A percentile compares a stretch with the other conserved stretches of the same genome.
These are phyloP conservation scores for Melanchra persicariae DNA, from an alignment of 2,888 invertebrate species.

Conservation along the genomic window DNA sequence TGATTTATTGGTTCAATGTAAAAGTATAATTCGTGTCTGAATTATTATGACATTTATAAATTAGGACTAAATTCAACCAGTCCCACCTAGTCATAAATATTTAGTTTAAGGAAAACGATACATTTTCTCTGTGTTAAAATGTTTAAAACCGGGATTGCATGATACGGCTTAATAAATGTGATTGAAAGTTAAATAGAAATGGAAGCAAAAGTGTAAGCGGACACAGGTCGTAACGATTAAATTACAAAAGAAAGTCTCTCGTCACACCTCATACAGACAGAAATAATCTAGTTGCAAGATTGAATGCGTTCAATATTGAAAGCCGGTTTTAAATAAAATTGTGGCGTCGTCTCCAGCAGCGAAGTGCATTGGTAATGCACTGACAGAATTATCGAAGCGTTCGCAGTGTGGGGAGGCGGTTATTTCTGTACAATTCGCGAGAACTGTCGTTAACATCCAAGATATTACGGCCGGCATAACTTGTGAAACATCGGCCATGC, in stretches of 20 bases:
- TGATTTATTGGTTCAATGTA: conserved; percentile 50
- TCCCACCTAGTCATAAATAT: conserved; percentile 2
- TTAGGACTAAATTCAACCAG: conserved; percentile 11
- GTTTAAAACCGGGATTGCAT: conserved; percentile 58
- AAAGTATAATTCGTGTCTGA: conserved; percentile 47
- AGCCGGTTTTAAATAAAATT: conserved; percentile 78
- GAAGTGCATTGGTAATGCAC: conserved; percentile 85
- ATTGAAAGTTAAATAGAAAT: conserved; percentile 81
- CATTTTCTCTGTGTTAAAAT: conserved; percentile 34
- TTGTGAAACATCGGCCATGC: conserved; percentile 72
- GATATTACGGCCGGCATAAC: conserved; percentile 77
- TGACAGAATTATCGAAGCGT: conserved; percentile 85
- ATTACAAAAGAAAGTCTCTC: conserved; percentile 86
- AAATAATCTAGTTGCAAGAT: conserved; percentile 79
- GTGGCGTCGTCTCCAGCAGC: conserved; percentile 83
- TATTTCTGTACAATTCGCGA: conserved; percentile 88
- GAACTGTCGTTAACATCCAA: conserved; percentile 81
- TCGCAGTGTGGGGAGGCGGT: conserved; percentile 80
- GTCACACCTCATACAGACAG: conserved; percentile 73
- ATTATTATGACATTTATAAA: conserved; percentile 35
- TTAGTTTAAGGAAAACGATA: conserved; percentile 1
- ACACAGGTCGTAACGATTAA: conserved; percentile 79
- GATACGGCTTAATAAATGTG: conserved; percentile 70
- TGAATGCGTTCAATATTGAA: conserved; percentile 74
- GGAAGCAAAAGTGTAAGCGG: conserved; percentile 79